Base-by-base conservation (phyloP, 2,888 invertebrate species). In the Tineola bisselliella region DNA sequence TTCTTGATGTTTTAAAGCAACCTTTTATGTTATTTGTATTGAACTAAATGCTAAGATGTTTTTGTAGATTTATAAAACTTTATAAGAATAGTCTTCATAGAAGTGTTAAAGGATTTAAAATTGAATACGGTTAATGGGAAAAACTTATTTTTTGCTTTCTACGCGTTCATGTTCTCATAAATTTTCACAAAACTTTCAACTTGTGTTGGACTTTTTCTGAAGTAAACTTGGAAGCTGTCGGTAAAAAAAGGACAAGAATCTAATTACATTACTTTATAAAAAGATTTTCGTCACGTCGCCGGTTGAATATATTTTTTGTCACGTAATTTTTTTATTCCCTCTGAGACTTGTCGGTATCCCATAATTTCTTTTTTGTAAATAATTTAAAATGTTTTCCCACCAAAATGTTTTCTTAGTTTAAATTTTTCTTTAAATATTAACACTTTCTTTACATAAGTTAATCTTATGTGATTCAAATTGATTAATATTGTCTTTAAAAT, bases 251-350 rank as follows among this genome's bases (percentile, higher is more conserved):
- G 54, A 54, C 54, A 25, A 54, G 54, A 54, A 25, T 54, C 54
- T 54, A 54, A 54, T 54, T 54, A 54, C 54, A 54, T 54, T 54
- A 54, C 54, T 54, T 54, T 54, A 54, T 54, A 54, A 54, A 54
- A 54, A 54, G 54, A 54, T 54, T 54, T 54, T 54, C 54, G 54
- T 54, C 54, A 54, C 54, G 54, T 54, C 54, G 18, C 25, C 54
- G 18, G 54, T 19, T 54, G 19, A 54, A 54, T 48, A 48, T 48
- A 17, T 48, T 48, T 48, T 48, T 48, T 48, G 48, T 48, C 48
- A 48, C 48, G 48, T 48, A 48, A 17, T 48, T 48, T 48, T 48
- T 48, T 48, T 48, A 48, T 48, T 48, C 48, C 48, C 48, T 48
- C 48, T 3, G 48, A 10, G 48, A 17, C 48, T 48, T 48, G 48